Conservation (phyloP, 35 echinoderm and acorn worm species). For the Diadema setosum region DNA sequence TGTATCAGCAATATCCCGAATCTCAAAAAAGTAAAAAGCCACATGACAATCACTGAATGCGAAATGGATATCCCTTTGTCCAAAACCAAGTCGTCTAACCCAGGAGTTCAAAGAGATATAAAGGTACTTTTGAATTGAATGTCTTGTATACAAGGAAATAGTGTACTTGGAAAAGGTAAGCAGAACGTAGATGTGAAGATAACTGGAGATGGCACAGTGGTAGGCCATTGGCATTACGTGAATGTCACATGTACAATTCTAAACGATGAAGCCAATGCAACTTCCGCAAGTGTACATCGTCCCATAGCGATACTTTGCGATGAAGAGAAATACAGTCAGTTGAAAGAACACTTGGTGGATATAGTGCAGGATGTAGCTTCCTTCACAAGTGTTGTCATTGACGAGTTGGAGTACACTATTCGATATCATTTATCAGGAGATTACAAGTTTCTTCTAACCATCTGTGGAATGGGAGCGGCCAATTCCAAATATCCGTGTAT, state of each 20-base stretch:
- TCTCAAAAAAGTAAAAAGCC: neutral
- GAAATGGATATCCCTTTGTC: neutral
- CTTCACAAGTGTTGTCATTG: neutral
- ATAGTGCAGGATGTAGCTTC: neutral
- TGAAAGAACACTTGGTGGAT: neutral
- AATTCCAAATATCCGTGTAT: constrained; percentile 18
- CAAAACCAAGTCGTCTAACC: constrained; percentile 18
- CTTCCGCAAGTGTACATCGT: neutral
- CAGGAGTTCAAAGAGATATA: constrained; percentile 27
- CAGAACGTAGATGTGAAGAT: constrained; percentile 33
- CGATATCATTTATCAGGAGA: neutral
- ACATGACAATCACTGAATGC: neutral
- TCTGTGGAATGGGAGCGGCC: constrained; percentile 17
- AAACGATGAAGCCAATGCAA: neutral
- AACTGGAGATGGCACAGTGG: constrained; percentile 25
- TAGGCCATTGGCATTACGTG: constrained; percentile 19
- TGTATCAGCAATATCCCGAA: neutral
- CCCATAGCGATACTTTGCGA: neutral
- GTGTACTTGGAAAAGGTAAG: constrained; percentile 10
- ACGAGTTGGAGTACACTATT: neutral
- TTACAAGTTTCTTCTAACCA: neutral
- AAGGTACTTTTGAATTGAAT: constrained; percentile 12
- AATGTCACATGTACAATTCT: constrained; percentile 28
- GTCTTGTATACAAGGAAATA: neutral
- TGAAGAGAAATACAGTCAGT: neutral